A percentile compares a stretch with the other conserved stretches of the same genome.
Evolutionary conservation across 2,113 vertebrate genomes (phyloP).

Genomic region (Sula dactylatra): DNA sequence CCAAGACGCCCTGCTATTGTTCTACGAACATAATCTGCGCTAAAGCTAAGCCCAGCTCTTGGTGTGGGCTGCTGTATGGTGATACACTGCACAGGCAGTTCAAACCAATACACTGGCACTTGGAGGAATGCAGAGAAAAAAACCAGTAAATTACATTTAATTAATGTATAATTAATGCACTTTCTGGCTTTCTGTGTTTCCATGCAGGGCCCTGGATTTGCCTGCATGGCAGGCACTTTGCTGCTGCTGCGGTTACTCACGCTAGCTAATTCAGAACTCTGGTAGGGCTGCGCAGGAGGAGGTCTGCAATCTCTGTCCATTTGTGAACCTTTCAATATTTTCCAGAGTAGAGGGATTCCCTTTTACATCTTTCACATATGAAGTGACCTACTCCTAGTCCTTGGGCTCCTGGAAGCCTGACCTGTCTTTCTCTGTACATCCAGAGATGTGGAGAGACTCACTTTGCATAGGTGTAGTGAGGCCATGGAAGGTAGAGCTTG

Average conservation of each 20-base stretch:
- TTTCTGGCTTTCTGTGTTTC: neutral
- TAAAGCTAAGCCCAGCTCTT: neutral
- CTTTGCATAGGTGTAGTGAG: neutral
- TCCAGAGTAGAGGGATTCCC: neutral
- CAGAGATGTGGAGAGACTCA: neutral
- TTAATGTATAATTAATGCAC: neutral
- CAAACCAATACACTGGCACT: neutral
- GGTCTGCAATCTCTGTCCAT: neutral
- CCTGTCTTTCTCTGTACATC: neutral
- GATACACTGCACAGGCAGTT: neutral
- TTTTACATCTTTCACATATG: neutral
- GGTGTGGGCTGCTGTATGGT: neutral
- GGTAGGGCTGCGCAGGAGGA: neutral
- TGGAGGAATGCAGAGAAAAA: neutral
- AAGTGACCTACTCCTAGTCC: neutral
- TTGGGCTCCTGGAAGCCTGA: neutral
- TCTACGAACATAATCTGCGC: rapidly evolving
- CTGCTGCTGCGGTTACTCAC: neutral
- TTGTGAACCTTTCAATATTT: neutral
- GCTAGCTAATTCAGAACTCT: rapidly evolving
- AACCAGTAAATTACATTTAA: neutral
- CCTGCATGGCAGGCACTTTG: neutral
- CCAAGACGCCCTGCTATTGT: neutral
- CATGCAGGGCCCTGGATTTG: neutral
- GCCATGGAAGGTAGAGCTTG: neutral